Conservation (phyloP, 2,888 invertebrate genomes). For the Polyommatus icarus region DNA sequence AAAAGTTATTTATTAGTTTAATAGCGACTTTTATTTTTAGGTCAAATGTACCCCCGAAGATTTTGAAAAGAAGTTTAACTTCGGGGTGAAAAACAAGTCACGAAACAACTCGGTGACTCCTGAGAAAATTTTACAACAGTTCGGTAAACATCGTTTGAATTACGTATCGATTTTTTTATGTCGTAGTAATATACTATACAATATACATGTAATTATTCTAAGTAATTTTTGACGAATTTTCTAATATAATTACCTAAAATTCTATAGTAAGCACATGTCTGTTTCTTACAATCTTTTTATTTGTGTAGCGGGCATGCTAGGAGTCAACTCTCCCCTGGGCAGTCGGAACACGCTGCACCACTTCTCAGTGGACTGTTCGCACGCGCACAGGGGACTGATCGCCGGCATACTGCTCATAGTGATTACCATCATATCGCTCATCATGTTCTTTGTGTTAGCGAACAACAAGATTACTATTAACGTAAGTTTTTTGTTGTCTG, state of each 20-base stretch:
- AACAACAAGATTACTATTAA: conserved; percentile 81
- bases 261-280: too few species aligned
- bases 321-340: conserved; percentile 68
- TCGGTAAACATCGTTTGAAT: conserved; percentile 54
- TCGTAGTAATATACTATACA: too few species aligned
- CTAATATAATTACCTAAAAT: too few species aligned
- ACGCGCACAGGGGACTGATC: conserved; percentile 89
- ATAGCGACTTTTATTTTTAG: conserved; percentile 49
- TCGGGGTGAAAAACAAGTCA: conserved; percentile 61
- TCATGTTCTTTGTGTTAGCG: conserved; percentile 93
- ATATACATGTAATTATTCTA: too few species aligned
- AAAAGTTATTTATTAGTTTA: background rate
- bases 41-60: conserved; percentile 74
- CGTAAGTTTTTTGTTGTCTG: conserved; percentile 49
- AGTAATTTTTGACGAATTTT: too few species aligned
- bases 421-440: conserved; percentile 90
- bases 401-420: conserved; percentile 88
- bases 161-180: background rate
- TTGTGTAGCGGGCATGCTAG: conserved; percentile 79
- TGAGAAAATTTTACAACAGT: conserved; percentile 76
- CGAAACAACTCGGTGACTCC: conserved; percentile 75
- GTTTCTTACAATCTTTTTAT: too few species aligned
- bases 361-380: conserved; percentile 91
- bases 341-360: conserved; percentile 79
- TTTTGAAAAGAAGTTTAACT: conserved; percentile 67